Percentiles rank a stretch among this genome's conserved stretches.
phyloP scores from a whole-genome alignment of 2,888 invertebrate species.

The Perizoma affinitatum region DNA sequence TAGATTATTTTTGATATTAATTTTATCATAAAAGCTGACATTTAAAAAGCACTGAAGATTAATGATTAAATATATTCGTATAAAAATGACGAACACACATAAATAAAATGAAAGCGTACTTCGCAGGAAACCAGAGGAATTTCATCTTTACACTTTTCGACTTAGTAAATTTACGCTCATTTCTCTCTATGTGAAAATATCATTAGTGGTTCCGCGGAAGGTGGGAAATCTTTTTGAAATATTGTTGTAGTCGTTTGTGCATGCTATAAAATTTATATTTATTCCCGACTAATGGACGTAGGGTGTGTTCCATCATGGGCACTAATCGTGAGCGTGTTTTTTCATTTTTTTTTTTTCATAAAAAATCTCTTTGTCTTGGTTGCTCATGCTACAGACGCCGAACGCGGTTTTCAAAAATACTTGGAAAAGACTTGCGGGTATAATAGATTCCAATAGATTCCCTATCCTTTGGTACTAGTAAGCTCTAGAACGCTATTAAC shows the following conservation, averaged over 20 bases:
- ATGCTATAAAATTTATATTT: no score
- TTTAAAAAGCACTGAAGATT: conserved; percentile 1
- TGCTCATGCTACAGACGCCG: no score
- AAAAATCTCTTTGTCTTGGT: no score
- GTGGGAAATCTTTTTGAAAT: conserved; percentile 21
- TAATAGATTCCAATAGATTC: background rate
- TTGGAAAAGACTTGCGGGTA: background rate
- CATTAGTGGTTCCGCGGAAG: conserved; percentile 33
- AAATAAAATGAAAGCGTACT: conserved; percentile 25
- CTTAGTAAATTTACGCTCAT: conserved; percentile 28
- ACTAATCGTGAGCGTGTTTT: no score
- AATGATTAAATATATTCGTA: conserved; percentile 9
- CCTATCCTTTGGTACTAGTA: conserved; percentile 8
- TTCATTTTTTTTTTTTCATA: no score
- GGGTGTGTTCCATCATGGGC: no score
- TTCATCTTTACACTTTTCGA: conserved; percentile 40
- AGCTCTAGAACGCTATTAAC: conserved; percentile 16
- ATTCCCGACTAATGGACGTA: no score
- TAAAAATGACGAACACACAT: conserved; percentile 14
- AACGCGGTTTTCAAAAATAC: no score
- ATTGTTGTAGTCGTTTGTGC: background rate
- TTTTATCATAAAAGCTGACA: no score
- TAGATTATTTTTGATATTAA: no score
- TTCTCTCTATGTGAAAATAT: conserved; percentile 35
- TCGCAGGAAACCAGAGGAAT: conserved; percentile 12